Evolutionary conservation across 2,113 vertebrate genomes (phyloP).

Genomic region (Cettia cetti): DNA sequence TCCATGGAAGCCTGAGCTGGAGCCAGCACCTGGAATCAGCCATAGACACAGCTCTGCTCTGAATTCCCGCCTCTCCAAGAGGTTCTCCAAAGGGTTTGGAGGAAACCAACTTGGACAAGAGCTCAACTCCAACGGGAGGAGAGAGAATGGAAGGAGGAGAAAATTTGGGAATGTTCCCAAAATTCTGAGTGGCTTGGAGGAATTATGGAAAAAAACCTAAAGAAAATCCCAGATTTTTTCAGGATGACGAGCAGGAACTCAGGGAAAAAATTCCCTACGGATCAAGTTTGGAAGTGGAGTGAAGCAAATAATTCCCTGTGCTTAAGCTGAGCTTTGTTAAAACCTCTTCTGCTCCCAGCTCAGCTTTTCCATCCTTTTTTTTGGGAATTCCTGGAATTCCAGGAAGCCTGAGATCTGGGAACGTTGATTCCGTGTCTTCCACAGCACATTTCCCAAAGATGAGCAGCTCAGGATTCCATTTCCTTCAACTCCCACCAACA

Average conservation of each 20-base stretch:
- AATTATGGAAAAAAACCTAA: not conserved
- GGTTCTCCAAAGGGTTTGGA: not conserved
- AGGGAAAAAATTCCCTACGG: not conserved
- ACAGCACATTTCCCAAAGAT: not conserved
- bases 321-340: not conserved
- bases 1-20: too few species aligned
- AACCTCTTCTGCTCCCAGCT: not conserved
- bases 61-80: not conserved
- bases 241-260: not conserved
- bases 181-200: too few species aligned
- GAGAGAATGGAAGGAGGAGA: not conserved
- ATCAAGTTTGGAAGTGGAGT: not conserved
- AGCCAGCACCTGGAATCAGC: slow-evolving; percentile 75
- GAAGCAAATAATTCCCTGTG: not conserved
- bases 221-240: not conserved
- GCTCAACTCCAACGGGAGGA: not conserved
- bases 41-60: slow-evolving; percentile 49
- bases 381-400: not conserved
- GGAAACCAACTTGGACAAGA: not conserved
- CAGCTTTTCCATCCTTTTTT: not conserved
- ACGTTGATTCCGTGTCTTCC: not conserved
- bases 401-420: not conserved
- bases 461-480: not conserved
- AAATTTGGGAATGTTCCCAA: not conserved
- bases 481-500: not conserved